Evolutionary conservation across 2,797 vertebrate species (phyloP), one percentile per base, ranked within the genome.

Genomic region (Sebastes jordani): DNA sequence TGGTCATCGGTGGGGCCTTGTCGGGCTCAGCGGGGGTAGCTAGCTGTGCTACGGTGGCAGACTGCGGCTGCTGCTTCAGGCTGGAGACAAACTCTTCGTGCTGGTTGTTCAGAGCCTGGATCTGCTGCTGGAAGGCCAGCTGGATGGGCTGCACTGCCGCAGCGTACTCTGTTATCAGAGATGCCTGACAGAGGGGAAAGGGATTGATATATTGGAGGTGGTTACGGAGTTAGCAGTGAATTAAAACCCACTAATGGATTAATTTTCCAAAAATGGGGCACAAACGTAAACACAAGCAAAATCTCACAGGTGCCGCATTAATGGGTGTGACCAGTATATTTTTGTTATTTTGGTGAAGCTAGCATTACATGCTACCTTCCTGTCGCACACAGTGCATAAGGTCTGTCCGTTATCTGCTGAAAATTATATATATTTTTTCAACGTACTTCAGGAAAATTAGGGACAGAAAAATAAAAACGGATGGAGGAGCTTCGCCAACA

Each of bases 101-200:
- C 38, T 99, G 99, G 0, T 95, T 97, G 91, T 99, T 99, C 70
- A 99, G 84, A 22, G 92, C 92, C 93, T 99, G 98, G 74, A 99
- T 97, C 95, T 99, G 98, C 93, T 99, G 98, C 82, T 99, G 99
- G 91, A 99, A 99, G 49, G 98, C 97, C 54, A 99, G 85, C 80
- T 99, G 98, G 16, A 99, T 96, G 0, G 99, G 98, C 93, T 99
- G 98, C 2, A 99, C 98, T 11, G 95, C 98, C 0, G 94, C 94
- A 0, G 98, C 97, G 3, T 97, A 97, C 74, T 99, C 99, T 0
- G 94, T 98, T 87, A 99, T 97, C 81, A 99, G 83, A 5, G 98
- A 98, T 0, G 99, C 98, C 98, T 99, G 88, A 25, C 23, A 36
- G 46, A 84, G 8, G 46, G 9, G 30, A 38, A 76, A n/a, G 0